Evolutionary conservation across 1,140 invertebrate genomes (phyloP).

Genomic region (Teleopsis dalmanni): DNA sequence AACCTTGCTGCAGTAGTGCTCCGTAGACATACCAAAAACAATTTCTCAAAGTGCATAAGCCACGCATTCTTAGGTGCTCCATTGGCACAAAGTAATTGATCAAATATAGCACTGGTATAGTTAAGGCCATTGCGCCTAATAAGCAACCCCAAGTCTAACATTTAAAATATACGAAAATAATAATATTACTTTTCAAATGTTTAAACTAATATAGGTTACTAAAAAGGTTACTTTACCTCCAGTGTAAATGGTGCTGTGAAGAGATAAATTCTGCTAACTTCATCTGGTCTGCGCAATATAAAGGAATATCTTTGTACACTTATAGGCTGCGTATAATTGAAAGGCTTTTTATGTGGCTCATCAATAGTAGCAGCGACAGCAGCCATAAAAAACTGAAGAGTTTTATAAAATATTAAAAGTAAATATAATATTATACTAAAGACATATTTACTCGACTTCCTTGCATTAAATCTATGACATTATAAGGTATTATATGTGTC

Average conservation of each 20-base stretch:
- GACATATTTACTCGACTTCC: conserved; percentile 17
- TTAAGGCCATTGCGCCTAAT: conserved; percentile 59
- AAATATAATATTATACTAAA: background rate
- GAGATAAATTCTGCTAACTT: conserved; percentile 68
- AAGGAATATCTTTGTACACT: conserved; percentile 73
- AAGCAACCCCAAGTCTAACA: conserved; percentile 75
- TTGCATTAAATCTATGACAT: conserved; percentile 17
- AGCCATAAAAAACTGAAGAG: conserved; percentile 55
- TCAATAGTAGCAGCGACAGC: conserved; percentile 66
- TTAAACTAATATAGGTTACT: background rate
- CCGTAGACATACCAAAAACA: conserved; percentile 88
- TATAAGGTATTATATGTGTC: conserved; percentile 31
- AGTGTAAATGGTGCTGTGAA: conserved; percentile 78
- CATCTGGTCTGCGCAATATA: conserved; percentile 63
- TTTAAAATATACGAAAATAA: background rate
- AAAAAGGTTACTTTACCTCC: conserved; percentile 63
- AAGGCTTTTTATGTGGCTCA: conserved; percentile 50
- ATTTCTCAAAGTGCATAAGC: conserved; percentile 62
- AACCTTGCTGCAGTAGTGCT: conserved; percentile 84
- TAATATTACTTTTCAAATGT: background rate
- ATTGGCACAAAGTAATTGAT: conserved; percentile 66
- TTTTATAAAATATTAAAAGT: background rate
- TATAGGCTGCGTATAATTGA: conserved; percentile 74
- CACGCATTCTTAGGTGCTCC: conserved; percentile 55
- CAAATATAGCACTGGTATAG: conserved; percentile 70